Evolutionary conservation across 37 sponge, comb jelly and placozoan genomes (phyloP).

Genomic region (Tethya wilhelma): DNA sequence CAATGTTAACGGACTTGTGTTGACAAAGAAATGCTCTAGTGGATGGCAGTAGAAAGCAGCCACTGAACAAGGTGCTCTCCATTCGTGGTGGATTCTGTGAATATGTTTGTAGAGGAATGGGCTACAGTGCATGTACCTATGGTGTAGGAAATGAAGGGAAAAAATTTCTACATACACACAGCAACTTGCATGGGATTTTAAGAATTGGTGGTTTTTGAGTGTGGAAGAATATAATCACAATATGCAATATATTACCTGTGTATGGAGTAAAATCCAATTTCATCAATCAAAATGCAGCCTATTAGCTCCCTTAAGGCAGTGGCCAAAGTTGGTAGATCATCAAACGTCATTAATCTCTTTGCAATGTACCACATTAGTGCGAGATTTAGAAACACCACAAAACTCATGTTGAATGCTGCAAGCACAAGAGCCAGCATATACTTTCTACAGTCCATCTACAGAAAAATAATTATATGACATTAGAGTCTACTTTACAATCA

Average conservation of each 20-base stretch:
- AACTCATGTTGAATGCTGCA: constrained; percentile 52
- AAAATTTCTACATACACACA: background rate
- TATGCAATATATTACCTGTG: constrained; percentile 71
- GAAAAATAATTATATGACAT: background rate
- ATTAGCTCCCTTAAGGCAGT: constrained; percentile 51
- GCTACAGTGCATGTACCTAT: constrained; percentile 24
- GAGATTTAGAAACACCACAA: constrained; percentile 43
- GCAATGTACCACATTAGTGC: constrained; percentile 19
- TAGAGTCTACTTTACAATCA: too few species aligned
- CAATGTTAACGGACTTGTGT: constrained; percentile 51
- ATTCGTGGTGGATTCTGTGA: constrained; percentile 97
- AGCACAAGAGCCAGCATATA: constrained; percentile 48
- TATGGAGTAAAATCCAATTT: constrained; percentile 83
- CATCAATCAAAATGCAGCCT: constrained; percentile 58
- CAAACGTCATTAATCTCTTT: constrained; percentile 40
- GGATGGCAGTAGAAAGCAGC: constrained; percentile 84
- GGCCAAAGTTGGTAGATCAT: constrained; percentile 73
- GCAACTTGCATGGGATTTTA: background rate
- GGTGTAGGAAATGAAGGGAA: background rate
- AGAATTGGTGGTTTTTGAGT: too few species aligned
- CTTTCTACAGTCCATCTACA: constrained; percentile 39
- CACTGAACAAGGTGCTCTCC: constrained; percentile 84
- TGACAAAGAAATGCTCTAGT: constrained; percentile 74
- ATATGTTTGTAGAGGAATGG: constrained; percentile 83
- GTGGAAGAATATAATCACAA: background rate